These are phyloP conservation scores for Reticulitermes lucifugus DNA, from an alignment of 2,888 invertebrate species.

Conservation along the genomic window DNA sequence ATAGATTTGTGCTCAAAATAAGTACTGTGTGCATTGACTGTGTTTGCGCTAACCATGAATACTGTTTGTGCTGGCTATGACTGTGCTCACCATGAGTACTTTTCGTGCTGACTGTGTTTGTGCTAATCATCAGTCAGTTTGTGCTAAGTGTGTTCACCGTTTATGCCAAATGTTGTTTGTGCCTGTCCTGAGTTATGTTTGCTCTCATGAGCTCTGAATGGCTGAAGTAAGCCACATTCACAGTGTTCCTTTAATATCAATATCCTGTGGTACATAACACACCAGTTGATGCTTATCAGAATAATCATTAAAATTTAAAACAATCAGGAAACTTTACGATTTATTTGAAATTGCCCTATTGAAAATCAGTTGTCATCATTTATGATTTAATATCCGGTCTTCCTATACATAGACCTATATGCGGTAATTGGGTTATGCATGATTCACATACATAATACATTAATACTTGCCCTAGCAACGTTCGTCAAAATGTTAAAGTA, in stretches of 20 bases:
- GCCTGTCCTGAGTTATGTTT: no score
- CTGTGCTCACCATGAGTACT: no score
- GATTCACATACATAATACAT: constrained; percentile 23
- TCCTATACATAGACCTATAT: background rate
- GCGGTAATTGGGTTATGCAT: constrained; percentile 17
- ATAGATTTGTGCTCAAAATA: no score
- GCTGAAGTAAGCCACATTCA: background rate
- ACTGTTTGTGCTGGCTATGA: no score
- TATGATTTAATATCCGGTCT: background rate
- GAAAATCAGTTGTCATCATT: constrained; percentile 23
- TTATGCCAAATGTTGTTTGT: no score
- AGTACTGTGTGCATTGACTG: no score
- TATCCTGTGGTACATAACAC: background rate
- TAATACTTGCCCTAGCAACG: background rate
- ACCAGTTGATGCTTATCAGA: background rate
- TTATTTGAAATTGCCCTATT: background rate
- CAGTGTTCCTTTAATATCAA: background rate
- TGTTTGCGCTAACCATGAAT: no score
- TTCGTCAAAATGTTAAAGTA: constrained; percentile 23
- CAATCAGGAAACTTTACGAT: background rate
- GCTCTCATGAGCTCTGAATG: no score
- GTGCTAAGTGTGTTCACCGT: no score
- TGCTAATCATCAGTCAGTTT: no score
- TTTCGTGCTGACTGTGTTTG: no score
- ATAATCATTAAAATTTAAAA: constrained; percentile 22